Percentiles rank a stretch among this genome's conserved stretches.
These are phyloP conservation scores for Brachyrhaphis roseni DNA, from an alignment of 2,797 vertebrate genomes.

Conservation along the genomic window DNA sequence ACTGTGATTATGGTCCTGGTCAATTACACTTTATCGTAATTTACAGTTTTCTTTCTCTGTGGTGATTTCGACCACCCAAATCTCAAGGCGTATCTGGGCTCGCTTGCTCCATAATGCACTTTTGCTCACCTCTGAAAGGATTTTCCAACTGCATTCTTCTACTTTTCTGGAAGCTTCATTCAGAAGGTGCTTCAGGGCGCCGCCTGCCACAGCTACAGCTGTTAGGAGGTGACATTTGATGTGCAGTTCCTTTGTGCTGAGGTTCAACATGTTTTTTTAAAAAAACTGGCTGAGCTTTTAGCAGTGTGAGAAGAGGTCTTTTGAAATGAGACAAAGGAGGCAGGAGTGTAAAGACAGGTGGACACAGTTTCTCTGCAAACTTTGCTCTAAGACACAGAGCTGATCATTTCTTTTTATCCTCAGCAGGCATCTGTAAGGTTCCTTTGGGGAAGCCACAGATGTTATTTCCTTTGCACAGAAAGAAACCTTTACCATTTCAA, in stretches of 20 bases:
- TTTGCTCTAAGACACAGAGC: conserved; percentile 18
- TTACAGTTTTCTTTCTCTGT: conserved; percentile 8
- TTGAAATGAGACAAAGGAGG: conserved; percentile 31
- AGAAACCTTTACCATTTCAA: conserved; percentile 33
- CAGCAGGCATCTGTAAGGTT: conserved; percentile 12
- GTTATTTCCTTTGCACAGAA: conserved; percentile 25
- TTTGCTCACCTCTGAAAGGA: conserved; percentile 33
- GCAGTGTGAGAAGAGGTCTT: conserved; percentile 15
- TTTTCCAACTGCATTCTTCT: conserved; percentile 20
- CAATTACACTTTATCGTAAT: conserved; percentile 49
- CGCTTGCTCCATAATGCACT: not conserved
- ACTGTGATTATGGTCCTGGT: conserved; percentile 16
- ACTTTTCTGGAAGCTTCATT: conserved; percentile 10
- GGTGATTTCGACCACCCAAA: conserved; percentile 16
- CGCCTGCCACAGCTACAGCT: conserved; percentile 38
- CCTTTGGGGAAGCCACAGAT: conserved; percentile 17
- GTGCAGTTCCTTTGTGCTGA: conserved; percentile 27
- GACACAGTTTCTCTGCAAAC: conserved; percentile 26
- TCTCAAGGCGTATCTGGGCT: conserved; percentile 4
- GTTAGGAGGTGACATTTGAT: conserved; percentile 39
- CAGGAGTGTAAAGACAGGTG: conserved; percentile 28
- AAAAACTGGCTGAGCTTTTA: conserved; percentile 23
- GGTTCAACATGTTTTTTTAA: conserved; percentile 28
- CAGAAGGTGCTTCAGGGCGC: conserved; percentile 17
- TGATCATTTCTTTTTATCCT: conserved; percentile 13